These are phyloP conservation scores for Xenopus petersii DNA, from an alignment of 2,797 vertebrate genomes.

Conservation along the genomic window DNA sequence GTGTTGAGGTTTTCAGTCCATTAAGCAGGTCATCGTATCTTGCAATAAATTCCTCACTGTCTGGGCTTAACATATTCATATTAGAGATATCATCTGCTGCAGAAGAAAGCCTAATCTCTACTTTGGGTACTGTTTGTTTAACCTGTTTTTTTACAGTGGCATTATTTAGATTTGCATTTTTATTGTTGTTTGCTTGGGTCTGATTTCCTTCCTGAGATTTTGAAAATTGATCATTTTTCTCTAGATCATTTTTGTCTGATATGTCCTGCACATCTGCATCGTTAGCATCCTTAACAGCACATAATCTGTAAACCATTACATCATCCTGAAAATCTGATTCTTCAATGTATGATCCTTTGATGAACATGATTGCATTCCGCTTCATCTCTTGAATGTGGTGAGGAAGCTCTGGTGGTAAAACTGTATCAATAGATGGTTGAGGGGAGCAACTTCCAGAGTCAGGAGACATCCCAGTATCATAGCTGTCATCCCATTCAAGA, in stretches of 20 bases:
- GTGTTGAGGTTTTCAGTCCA: slow-evolving; percentile 70
- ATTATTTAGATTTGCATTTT: slow-evolving; percentile 49
- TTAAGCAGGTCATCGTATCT: slow-evolving; percentile 88
- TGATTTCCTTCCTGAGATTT: slow-evolving; percentile 43
- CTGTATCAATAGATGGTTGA: slow-evolving; percentile 30
- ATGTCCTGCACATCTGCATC: slow-evolving; percentile 53
- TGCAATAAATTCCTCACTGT: slow-evolving; percentile 77
- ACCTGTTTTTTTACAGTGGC: slow-evolving; percentile 45
- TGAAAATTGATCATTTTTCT: slow-evolving; percentile 25
- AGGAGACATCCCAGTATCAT: slow-evolving; percentile 78
- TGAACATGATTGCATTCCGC: slow-evolving; percentile 81
- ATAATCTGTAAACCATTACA: slow-evolving; percentile 88
- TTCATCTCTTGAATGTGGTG: slow-evolving; percentile 92
- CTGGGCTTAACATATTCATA: slow-evolving; percentile 45
- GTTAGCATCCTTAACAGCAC: slow-evolving; percentile 81
- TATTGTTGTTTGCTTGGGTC: slow-evolving; percentile 52
- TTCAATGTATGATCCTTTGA: slow-evolving; percentile 90
- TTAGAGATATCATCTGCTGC: slow-evolving; percentile 55
- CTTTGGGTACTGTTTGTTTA: slow-evolving; percentile 37
- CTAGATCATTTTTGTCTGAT: slow-evolving; percentile 53
- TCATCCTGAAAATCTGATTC: slow-evolving; percentile 96
- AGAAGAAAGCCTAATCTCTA: slow-evolving; percentile 25
- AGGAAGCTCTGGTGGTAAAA: slow-evolving; percentile 67
- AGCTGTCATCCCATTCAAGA: slow-evolving; percentile 96
- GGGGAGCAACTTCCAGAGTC: slow-evolving; percentile 61